phyloP scores from a whole-genome alignment of 2,797 vertebrate species.

The Hemibagrus guttatus region DNA sequence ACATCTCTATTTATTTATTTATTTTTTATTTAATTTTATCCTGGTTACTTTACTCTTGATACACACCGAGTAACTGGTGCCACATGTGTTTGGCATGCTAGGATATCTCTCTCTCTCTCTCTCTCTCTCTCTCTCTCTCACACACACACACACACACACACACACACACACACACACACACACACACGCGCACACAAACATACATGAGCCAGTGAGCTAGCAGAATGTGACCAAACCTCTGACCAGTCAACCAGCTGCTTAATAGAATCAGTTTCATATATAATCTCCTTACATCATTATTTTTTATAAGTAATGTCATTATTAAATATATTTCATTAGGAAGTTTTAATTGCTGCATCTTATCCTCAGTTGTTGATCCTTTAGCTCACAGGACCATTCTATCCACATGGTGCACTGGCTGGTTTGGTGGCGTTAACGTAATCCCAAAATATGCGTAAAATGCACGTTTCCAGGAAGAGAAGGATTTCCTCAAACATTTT shows the following conservation, averaged over 20 bases:
- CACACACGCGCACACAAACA: too few relatives aligned
- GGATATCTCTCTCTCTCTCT: too few relatives aligned
- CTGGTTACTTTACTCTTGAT: not conserved
- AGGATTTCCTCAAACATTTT: conserved; percentile 57
- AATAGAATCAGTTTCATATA: not conserved
- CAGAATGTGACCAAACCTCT: not conserved
- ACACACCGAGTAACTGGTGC: not conserved
- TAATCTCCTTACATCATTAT: not conserved
- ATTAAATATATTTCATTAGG: not conserved
- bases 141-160: too few relatives aligned
- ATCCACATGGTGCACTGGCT: conserved; percentile 47
- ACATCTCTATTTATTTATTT: too few relatives aligned
- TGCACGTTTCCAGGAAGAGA: conserved; percentile 40
- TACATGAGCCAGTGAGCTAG: too few relatives aligned
- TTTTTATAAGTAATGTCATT: not conserved
- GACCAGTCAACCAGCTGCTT: not conserved
- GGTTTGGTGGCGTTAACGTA: conserved; percentile 46
- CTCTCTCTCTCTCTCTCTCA: too few relatives aligned
- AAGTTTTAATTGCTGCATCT: not conserved
- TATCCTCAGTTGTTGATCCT: not conserved
- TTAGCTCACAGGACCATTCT: not conserved
- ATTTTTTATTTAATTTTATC: too few relatives aligned
- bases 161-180: too few relatives aligned
- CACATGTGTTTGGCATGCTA: not conserved
- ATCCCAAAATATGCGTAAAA: conserved; percentile 52